Conservation (phyloP, 2,888 invertebrate genomes). For the Pristionchus entomophagus region DNA sequence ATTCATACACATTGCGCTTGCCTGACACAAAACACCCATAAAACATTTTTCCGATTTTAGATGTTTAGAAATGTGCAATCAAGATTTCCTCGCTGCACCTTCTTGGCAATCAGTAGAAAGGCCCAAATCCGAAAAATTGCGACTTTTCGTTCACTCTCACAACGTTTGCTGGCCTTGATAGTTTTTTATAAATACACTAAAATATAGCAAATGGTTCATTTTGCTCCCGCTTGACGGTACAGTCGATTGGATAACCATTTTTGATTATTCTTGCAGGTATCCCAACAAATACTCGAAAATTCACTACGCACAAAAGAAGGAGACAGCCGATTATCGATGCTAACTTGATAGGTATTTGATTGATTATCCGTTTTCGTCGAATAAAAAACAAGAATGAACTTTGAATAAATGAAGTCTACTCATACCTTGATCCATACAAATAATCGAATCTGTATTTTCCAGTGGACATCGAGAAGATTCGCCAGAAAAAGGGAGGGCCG, state of each 20-base stretch:
- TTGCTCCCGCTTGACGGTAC: too few species aligned
- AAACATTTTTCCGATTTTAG: too few species aligned
- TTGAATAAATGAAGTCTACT: neutral
- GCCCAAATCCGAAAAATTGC: too few species aligned
- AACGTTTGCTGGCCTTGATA: neutral
- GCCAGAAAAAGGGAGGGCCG: conserved; percentile 36
- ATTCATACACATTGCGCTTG: too few species aligned
- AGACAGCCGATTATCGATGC: neutral
- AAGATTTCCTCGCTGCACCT: too few species aligned
- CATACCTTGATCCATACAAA: neutral
- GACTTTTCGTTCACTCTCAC: neutral
- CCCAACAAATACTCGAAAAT: neutral
- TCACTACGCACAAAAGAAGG: neutral
- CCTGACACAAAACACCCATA: too few species aligned
- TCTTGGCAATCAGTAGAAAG: too few species aligned
- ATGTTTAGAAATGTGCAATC: too few species aligned
- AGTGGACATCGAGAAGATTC: conserved; percentile 46
- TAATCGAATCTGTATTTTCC: neutral
- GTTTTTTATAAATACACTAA: too few species aligned
- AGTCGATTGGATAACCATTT: too few species aligned
- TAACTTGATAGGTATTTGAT: neutral
- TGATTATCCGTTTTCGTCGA: neutral
- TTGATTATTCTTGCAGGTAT: neutral
- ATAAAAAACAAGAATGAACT: neutral
- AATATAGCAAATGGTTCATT: too few species aligned